Percentiles rank a stretch among this genome's conserved stretches.
phyloP scores from a whole-genome alignment of 2,113 vertebrate species.

The Emydocephalus ijimae region DNA sequence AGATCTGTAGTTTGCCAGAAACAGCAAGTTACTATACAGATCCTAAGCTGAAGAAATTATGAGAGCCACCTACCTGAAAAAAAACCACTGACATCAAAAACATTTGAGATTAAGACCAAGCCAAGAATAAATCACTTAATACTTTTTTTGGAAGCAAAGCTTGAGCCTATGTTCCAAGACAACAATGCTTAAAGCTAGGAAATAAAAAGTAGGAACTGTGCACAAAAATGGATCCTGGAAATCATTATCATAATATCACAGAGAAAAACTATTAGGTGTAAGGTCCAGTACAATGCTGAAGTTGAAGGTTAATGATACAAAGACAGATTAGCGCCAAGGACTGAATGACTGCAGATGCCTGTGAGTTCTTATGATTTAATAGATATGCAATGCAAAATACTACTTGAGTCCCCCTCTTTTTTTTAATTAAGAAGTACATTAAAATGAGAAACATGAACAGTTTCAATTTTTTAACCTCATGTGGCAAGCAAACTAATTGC shows the following conservation, averaged over 20 bases:
- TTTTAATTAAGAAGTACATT: neutral
- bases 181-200: neutral
- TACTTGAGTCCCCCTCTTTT: neutral
- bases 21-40: neutral
- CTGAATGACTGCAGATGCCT: neutral
- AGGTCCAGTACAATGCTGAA: neutral
- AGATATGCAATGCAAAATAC: neutral
- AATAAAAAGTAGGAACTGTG: neutral
- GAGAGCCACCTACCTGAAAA: neutral
- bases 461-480: neutral
- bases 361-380: neutral
- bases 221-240: neutral
- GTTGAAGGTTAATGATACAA: neutral
- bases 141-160: neutral
- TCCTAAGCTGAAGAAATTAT: neutral
- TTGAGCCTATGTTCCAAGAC: neutral
- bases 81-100: neutral
- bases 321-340: neutral
- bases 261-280: neutral
- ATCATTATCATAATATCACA: neutral
- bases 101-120: neutral
- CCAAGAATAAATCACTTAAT: neutral
- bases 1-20: neutral
- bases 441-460: neutral
- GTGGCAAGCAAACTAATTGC: neutral